Evolutionary conservation across 2,888 invertebrate genomes (phyloP).

Genomic region (Pardosa pseudoannulata): DNA sequence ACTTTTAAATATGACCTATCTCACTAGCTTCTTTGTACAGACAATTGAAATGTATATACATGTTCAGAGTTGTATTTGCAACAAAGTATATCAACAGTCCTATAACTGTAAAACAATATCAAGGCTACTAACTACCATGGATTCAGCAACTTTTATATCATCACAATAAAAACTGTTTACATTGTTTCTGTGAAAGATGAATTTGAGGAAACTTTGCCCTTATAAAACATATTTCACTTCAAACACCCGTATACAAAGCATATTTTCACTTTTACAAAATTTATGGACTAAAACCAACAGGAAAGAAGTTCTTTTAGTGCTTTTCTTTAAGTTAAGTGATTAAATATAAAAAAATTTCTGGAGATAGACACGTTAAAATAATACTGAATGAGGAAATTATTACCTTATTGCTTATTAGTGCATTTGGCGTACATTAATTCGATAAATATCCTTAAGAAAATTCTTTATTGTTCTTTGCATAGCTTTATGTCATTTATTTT

Average conservation of each 20-base stretch:
- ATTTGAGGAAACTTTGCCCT: neutral
- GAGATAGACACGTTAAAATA: too few relatives aligned
- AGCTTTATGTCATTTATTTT: neutral
- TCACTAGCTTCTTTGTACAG: neutral
- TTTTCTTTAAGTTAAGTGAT: too few relatives aligned
- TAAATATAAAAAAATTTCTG: too few relatives aligned
- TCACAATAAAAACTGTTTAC: neutral
- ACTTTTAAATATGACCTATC: neutral
- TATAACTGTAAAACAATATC: too few relatives aligned
- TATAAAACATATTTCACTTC: neutral
- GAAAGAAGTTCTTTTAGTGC: too few relatives aligned
- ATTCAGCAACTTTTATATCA: neutral
- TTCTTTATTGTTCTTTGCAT: neutral
- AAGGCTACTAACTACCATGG: neutral
- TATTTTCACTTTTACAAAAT: neutral
- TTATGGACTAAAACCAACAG: too few relatives aligned
- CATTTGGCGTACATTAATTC: too few relatives aligned
- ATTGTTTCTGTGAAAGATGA: neutral
- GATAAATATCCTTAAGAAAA: neutral
- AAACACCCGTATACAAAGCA: constrained; percentile 5
- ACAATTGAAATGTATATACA: neutral
- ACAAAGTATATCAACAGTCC: neutral
- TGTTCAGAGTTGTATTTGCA: neutral
- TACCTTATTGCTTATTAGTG: too few relatives aligned
- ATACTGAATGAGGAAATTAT: too few relatives aligned